Conservation (phyloP, 2,113 vertebrate species). For the Pogona vitticeps region DNA sequence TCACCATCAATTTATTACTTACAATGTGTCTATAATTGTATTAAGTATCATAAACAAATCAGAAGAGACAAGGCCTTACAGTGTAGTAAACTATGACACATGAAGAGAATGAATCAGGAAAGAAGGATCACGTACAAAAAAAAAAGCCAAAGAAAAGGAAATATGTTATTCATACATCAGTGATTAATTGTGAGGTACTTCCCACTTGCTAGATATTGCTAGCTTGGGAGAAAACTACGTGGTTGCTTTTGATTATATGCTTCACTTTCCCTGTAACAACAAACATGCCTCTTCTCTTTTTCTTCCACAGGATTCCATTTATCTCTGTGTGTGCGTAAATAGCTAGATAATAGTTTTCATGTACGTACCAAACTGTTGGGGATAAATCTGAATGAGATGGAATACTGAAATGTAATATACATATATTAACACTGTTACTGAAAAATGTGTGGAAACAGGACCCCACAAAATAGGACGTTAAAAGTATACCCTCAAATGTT, state of each 20-base stretch:
- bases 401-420: not conserved
- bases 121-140: not conserved
- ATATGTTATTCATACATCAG: not conserved
- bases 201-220: not conserved
- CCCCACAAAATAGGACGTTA: not conserved
- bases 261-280: not conserved
- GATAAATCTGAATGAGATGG: not conserved
- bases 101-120: not conserved
- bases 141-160: not conserved
- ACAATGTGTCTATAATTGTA: not conserved
- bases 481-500: not conserved
- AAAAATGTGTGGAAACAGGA: not conserved
- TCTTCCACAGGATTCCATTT: not conserved
- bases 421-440: not conserved
- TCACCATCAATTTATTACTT: not conserved
- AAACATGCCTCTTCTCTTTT: not conserved
- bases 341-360: not conserved
- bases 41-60: not conserved
- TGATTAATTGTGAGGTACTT: not conserved
- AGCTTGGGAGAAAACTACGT: not conserved
- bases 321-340: not conserved
- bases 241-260: not conserved
- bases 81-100: not conserved
- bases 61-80: not conserved
- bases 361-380: not conserved